These are phyloP conservation scores for Isaurus tuberculatus DNA, from an alignment of 92 coral and sea anemone species.

Conservation along the genomic window DNA sequence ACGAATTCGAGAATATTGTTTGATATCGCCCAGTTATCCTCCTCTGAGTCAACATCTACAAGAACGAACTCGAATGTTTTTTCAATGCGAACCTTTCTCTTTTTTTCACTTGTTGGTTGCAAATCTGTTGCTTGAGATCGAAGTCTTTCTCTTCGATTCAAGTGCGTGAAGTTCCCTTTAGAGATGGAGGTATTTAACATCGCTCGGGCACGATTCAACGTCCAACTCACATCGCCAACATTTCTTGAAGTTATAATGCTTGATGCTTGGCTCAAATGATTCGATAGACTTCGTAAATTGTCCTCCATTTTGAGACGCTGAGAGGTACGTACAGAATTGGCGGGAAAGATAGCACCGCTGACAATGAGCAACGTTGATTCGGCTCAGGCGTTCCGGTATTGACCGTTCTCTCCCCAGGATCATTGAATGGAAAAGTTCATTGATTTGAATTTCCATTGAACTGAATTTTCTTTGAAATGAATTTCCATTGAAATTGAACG, in stretches of 20 bases:
- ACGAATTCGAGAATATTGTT: too few species aligned
- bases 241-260: conserved; percentile 31
- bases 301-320: conserved; percentile 45
- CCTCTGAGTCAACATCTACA: conserved; percentile 23
- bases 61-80: conserved; percentile 10
- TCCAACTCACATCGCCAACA: conserved; percentile 11
- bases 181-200: conserved; percentile 39
- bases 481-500: conserved; percentile 5
- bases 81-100: conserved; percentile 3
- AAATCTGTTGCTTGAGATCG: conserved; percentile 32
- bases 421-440: conserved; percentile 20
- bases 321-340: conserved; percentile 13
- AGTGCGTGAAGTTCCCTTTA: conserved; percentile 42
- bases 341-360: conserved; percentile 11
- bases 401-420: conserved; percentile 13
- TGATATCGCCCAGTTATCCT: conserved; percentile 18
- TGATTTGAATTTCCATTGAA: background rate
- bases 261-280: conserved; percentile 54
- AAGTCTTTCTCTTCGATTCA: conserved; percentile 50
- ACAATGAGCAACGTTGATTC: conserved; percentile 9
- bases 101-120: conserved; percentile 39
- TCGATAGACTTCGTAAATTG: conserved; percentile 46
- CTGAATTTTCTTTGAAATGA: background rate
- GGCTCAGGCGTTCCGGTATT: conserved; percentile 16
- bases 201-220: conserved; percentile 40